Evolutionary conservation across 2,888 invertebrate species (phyloP), one percentile per base, ranked within the genome.

Genomic region (Coenonympha arcania): DNA sequence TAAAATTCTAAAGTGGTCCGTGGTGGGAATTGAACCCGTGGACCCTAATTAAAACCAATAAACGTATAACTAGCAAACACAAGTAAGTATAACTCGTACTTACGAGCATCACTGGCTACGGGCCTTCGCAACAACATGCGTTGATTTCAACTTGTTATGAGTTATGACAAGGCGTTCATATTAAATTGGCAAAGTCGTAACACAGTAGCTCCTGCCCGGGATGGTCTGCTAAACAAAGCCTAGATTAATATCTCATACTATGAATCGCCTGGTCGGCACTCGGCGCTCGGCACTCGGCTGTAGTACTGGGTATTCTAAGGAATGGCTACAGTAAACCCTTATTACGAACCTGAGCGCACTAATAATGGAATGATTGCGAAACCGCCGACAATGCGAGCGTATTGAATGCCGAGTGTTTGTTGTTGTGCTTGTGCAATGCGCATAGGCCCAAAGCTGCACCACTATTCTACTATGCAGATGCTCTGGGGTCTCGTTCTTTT

Each of bases 301-400:
- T n/a, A n/a, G n/a, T n/a, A n/a, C n/a, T n/a, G n/a, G n/a, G n/a
- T n/a, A n/a, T 3, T 9, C n/a, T 19, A 11, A 41, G 30, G 41
- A 30, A 41, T 31, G 22, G 22, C 33, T 22, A 39, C 43, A 52
- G 43, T 52, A 24, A 39, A 33, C 28, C 44, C 39, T 43, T 44
- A 36, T 44, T 39, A 44, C 39, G 19, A 24, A 6, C 44, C 39
- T 24, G 37, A 37, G 31, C 37, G 43, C 30, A 33, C 37, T 34
- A 44, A 43, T 49, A 44, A 44, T 49, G 31, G 39, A 30, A 24
- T 13, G 44, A 50, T 50, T 50, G 39, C 50, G 9, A 31, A 36
- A 44, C 15, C 41, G 20, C 34, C 22, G 37, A 37, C 37, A 9
- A 20, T 19, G 44, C 44, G 30, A 13, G 15, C 30, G 39, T 33